A percentile compares a stretch with the other conserved stretches of the same genome.
phyloP scores from a whole-genome alignment of 2,797 vertebrate genomes.

The Lepidocolaptes lacrymiger region DNA sequence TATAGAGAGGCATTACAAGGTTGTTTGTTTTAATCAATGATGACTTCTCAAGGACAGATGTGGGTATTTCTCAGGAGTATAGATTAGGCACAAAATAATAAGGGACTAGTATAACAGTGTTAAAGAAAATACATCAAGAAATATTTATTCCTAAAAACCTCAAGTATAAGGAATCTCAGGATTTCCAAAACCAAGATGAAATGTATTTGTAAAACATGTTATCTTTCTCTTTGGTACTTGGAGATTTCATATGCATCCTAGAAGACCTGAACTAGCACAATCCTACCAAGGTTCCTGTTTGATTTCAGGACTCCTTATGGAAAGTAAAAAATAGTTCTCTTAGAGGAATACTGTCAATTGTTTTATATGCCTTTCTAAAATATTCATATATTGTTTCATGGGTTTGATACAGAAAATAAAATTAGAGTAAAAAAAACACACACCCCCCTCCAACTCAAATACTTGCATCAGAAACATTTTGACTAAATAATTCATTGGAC shows the following conservation, averaged over 20 bases:
- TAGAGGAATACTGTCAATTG: neutral
- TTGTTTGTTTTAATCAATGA: neutral
- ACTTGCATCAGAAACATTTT: neutral
- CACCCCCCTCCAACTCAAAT: neutral
- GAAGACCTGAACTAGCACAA: neutral
- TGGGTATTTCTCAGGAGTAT: neutral
- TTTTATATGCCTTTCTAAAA: neutral
- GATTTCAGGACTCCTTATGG: neutral
- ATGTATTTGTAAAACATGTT: neutral
- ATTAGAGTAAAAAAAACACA: neutral
- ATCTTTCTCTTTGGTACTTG: neutral
- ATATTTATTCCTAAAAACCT: neutral
- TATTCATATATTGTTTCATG: neutral
- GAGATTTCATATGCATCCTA: neutral
- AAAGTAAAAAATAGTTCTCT: neutral
- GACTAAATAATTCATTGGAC: neutral
- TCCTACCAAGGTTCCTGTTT: neutral
- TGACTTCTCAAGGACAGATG: neutral
- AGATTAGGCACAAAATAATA: neutral
- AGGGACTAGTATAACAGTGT: neutral
- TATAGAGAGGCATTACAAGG: neutral
- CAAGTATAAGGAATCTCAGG: neutral
- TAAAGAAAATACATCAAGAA: neutral
- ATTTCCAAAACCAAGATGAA: neutral
- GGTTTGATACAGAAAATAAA: neutral